Percentiles rank a stretch among this genome's conserved stretches.
Conservation (phyloP, 2,113 vertebrate genomes). For the Salvelinus alpinus region DNA sequence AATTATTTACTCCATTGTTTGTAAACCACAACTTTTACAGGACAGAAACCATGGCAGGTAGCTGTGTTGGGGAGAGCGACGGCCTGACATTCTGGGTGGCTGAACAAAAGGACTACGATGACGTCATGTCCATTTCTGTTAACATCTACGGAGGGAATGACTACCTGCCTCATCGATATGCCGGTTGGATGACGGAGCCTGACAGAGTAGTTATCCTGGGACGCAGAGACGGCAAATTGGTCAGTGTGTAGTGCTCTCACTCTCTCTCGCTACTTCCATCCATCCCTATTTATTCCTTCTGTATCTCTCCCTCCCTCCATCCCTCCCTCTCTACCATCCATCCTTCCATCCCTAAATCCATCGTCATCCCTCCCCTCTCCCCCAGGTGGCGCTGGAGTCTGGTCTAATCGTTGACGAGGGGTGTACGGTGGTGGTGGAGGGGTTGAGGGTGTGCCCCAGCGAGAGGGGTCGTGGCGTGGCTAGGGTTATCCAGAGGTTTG, state of each 20-base stretch:
- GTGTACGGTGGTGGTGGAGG: too few relatives aligned
- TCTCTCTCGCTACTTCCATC: not conserved
- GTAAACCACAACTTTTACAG: too few relatives aligned
- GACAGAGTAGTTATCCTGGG: conserved; percentile 53
- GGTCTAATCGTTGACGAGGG: too few relatives aligned
- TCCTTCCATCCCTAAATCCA: not conserved
- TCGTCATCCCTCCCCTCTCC: not conserved
- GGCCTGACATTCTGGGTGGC: too few relatives aligned
- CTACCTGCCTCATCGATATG: conserved; percentile 54
- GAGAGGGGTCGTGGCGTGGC: conserved; percentile 54
- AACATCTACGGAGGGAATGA: conserved; percentile 22
- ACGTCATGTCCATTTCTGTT: too few relatives aligned
- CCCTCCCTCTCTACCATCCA: too few relatives aligned
- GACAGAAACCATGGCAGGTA: too few relatives aligned
- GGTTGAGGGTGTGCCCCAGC: conserved; percentile 42
- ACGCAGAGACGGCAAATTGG: conserved; percentile 42
- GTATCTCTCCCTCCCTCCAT: not conserved
- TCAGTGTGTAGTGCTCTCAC: not conserved
- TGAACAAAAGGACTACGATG: too few relatives aligned
- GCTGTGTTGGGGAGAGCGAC: too few relatives aligned
- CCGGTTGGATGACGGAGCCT: conserved; percentile 48
- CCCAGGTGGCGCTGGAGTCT: too few relatives aligned
- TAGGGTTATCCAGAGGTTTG: conserved; percentile 41
- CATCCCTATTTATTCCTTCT: not conserved
- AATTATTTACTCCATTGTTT: too few relatives aligned